phyloP scores from a whole-genome alignment of 2,113 vertebrate genomes.

The Machaerirhynchus nigripectus region DNA sequence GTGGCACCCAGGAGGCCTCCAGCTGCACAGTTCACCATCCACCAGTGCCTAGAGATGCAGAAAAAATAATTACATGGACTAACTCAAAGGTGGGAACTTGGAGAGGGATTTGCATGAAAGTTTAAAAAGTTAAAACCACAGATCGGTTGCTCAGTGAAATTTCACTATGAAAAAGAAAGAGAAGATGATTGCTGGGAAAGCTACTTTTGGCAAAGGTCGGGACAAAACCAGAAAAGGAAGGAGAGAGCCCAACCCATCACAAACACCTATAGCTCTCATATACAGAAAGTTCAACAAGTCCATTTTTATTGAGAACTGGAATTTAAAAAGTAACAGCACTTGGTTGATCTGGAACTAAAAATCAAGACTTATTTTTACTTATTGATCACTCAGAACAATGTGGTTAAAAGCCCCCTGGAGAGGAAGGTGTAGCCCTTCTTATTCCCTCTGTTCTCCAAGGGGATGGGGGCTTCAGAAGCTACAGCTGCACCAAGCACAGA shows the following conservation, averaged over 20 bases:
- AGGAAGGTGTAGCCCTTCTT: not conserved
- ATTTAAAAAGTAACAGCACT: constrained; percentile 51
- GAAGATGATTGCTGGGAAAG: not conserved
- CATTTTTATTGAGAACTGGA: constrained; percentile 33
- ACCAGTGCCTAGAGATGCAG: not conserved
- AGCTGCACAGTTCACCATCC: not conserved
- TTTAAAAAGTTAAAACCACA: not conserved
- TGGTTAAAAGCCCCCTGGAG: not conserved
- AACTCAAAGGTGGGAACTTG: not conserved
- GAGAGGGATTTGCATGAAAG: not conserved
- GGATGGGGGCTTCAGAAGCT: not conserved
- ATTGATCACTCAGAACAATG: not conserved
- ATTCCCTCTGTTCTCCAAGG: not conserved
- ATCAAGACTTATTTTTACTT: not conserved
- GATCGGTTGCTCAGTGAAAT: accelerated
- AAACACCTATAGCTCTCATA: not conserved
- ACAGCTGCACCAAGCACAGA: not conserved
- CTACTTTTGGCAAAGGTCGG: not conserved
- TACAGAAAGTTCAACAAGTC: not conserved
- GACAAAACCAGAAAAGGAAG: not conserved
- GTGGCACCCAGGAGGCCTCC: not conserved
- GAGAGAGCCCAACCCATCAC: not conserved
- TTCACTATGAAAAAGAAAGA: not conserved
- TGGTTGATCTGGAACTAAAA: constrained; percentile 26
- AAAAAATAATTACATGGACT: not conserved